A percentile compares a stretch with the other conserved stretches of the same genome.
These are phyloP conservation scores for Drosophila aldrichi DNA, from an alignment of 2,888 invertebrate genomes.

Conservation along the genomic window DNA sequence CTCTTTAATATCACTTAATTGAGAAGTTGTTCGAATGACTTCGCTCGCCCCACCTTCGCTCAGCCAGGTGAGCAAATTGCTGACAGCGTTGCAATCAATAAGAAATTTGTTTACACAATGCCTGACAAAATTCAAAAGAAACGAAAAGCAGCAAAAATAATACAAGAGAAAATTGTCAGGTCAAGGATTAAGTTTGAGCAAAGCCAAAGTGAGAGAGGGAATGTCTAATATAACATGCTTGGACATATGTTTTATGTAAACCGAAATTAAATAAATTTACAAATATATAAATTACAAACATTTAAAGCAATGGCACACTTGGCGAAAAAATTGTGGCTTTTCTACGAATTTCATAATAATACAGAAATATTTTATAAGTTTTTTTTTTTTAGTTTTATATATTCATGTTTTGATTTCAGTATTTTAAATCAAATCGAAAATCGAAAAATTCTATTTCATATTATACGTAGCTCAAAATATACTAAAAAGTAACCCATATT, in stretches of 20 bases:
- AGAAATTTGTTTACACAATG: constrained; percentile 51
- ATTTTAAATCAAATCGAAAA: no score
- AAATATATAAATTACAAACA: background rate
- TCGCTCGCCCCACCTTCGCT: constrained; percentile 5
- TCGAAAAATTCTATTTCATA: no score
- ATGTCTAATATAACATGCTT: constrained; percentile 2
- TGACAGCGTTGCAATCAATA: constrained; percentile 54
- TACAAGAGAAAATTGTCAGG: constrained; percentile 11
- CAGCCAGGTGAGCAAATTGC: constrained; percentile 25
- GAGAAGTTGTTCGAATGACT: constrained; percentile 63
- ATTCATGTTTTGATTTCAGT: no score
- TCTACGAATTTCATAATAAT: background rate
- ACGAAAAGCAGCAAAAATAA: constrained; percentile 2
- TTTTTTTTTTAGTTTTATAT: no score
- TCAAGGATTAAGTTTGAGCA: constrained; percentile 33
- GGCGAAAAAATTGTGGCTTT: background rate
- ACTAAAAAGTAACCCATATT: no score
- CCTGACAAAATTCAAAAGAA: constrained; percentile 5
- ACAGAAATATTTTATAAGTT: no score
- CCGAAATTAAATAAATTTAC: constrained; percentile 7
- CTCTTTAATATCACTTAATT: constrained; percentile 69
- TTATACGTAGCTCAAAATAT: no score
- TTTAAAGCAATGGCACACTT: background rate
- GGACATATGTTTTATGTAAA: background rate
- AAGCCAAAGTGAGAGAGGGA: background rate